These are phyloP conservation scores for Oncorhynchus mykiss DNA, from an alignment of 2,113 vertebrate genomes.

Conservation along the genomic window DNA sequence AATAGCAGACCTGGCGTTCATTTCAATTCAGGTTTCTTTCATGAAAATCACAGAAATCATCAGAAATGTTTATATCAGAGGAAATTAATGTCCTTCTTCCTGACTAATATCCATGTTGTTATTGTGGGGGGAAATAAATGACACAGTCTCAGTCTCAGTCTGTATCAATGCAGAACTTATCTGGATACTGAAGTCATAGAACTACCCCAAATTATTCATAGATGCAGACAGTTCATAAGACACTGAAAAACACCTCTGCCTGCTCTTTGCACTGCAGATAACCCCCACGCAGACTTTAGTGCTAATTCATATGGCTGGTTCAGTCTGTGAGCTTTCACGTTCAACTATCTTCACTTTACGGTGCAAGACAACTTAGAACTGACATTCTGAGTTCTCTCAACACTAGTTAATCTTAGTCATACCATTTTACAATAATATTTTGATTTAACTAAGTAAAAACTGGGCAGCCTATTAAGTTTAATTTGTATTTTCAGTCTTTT, in stretches of 20 bases:
- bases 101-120: background rate
- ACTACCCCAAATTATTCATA: background rate
- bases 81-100: background rate
- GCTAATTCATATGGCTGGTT: too few relatives aligned
- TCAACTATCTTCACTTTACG: too few relatives aligned
- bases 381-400: too few relatives aligned
- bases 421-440: background rate
- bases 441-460: background rate
- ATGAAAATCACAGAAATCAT: background rate
- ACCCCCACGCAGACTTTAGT: too few relatives aligned
- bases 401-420: too few relatives aligned
- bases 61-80: background rate
- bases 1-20: constrained; percentile 1
- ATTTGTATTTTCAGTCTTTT: background rate
- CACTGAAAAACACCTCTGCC: too few relatives aligned
- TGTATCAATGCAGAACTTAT: too few relatives aligned
- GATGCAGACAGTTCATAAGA: too few relatives aligned
- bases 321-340: too few relatives aligned
- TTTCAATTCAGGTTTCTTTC: constrained; percentile 1
- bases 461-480: background rate
- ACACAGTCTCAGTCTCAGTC: background rate
- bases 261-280: too few relatives aligned
- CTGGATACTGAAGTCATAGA: background rate
- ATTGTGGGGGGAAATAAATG: background rate
- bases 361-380: too few relatives aligned